These are phyloP conservation scores for Pterocles gutturalis DNA, from an alignment of 2,113 vertebrate genomes.

Conservation along the genomic window DNA sequence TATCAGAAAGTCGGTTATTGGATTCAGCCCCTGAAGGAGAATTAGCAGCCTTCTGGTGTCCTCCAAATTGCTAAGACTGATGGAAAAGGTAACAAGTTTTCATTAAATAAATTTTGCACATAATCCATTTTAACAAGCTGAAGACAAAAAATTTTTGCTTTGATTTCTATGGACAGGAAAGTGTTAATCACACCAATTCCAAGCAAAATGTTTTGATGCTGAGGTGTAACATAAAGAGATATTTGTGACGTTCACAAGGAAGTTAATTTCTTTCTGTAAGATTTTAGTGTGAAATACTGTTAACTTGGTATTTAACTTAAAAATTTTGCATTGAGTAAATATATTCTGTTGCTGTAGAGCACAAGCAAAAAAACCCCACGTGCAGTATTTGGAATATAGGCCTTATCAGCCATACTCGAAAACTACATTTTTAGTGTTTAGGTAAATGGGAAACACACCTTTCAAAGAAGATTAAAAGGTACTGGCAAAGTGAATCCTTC, in stretches of 20 bases:
- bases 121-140: neutral
- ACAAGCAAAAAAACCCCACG: neutral
- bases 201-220: neutral
- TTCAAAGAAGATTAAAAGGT: neutral
- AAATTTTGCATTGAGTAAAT: neutral
- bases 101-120: rapidly evolving
- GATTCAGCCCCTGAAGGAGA: neutral
- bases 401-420: neutral
- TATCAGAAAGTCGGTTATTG: neutral
- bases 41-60: neutral
- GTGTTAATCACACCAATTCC: neutral
- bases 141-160: neutral
- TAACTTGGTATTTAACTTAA: neutral
- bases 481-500: neutral
- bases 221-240: neutral
- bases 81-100: neutral
- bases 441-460: neutral
- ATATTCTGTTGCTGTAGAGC: neutral
- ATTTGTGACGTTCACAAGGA: neutral
- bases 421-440: neutral
- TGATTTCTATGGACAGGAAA: neutral
- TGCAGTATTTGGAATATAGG: neutral
- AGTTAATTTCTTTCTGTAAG: neutral
- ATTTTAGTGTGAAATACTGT: neutral
- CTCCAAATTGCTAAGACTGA: neutral